Conservation (phyloP, 2,113 vertebrate genomes). For the Grallaria varia region DNA sequence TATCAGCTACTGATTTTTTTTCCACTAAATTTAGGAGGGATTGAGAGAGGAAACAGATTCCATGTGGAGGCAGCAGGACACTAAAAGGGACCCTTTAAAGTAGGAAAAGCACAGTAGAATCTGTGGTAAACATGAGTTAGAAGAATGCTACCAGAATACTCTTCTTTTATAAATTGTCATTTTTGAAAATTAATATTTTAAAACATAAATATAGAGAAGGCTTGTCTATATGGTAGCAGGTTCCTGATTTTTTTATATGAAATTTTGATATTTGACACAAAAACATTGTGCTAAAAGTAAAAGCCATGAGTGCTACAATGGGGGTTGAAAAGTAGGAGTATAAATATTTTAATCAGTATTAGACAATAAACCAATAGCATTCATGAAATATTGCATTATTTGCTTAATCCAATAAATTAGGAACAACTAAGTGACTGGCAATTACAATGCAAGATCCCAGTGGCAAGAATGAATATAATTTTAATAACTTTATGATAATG, state of each 20-base stretch:
- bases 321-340: conserved; percentile 70
- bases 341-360: conserved; percentile 80
- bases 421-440: background rate
- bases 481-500: background rate
- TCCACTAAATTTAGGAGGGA: conserved; percentile 9
- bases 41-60: conserved; percentile 4
- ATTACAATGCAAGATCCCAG: background rate
- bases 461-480: background rate
- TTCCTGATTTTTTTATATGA: conserved; percentile 64
- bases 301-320: conserved; percentile 78
- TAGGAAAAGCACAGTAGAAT: conserved; percentile 41
- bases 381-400: conserved; percentile 61
- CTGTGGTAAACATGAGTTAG: conserved; percentile 65
- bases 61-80: conserved; percentile 3
- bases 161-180: conserved; percentile 33
- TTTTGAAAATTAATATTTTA: conserved; percentile 69
- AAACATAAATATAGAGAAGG: conserved; percentile 57
- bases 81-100: conserved; percentile 56
- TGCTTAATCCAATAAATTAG: conserved; percentile 53
- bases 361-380: conserved; percentile 76
- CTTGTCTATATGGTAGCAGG: conserved; percentile 68
- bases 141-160: conserved; percentile 67
- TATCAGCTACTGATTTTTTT: conserved; percentile 28
- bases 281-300: conserved; percentile 46
- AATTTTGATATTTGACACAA: conserved; percentile 63